Conservation (phyloP, 2,888 invertebrate genomes). For the Arenicola marina region DNA sequence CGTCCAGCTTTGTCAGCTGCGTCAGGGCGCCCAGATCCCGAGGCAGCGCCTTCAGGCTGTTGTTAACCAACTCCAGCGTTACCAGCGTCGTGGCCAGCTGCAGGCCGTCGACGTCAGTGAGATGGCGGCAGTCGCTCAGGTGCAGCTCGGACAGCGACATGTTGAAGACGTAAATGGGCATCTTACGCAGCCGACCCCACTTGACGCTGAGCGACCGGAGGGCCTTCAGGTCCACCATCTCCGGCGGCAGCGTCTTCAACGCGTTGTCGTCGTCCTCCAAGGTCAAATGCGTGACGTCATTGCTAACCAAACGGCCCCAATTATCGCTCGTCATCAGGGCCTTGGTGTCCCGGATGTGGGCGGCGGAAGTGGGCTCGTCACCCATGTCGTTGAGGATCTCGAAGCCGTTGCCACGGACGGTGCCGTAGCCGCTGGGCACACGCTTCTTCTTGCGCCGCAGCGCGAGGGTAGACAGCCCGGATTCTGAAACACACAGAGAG, state of each 20-base stretch:
- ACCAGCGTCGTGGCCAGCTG: not conserved
- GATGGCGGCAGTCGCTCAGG: not conserved
- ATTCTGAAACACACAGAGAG: too few relatives aligned
- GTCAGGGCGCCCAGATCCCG: not conserved
- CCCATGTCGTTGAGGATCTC: too few relatives aligned
- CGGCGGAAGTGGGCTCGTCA: too few relatives aligned
- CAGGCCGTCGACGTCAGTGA: not conserved
- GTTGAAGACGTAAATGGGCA: not conserved
- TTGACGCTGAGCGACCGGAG: not conserved
- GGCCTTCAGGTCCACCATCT: not conserved
- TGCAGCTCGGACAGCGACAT: not conserved
- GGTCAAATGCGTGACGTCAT: not conserved
- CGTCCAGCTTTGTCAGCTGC: not conserved
- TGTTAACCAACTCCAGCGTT: not conserved
- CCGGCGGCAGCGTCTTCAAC: not conserved
- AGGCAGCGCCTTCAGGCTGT: not conserved
- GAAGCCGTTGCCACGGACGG: too few relatives aligned
- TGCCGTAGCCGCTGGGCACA: too few relatives aligned
- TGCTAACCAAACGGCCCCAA: not conserved
- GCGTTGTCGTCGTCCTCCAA: not conserved
- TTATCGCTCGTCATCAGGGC: not conserved
- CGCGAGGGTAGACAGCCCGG: too few relatives aligned
- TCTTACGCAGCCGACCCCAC: not conserved
- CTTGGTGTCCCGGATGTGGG: not conserved
- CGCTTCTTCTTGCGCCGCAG: too few relatives aligned